Percentiles rank a stretch among this genome's conserved stretches.
phyloP scores from a whole-genome alignment of 2,797 vertebrate species.

The Acropternis orthonyx region DNA sequence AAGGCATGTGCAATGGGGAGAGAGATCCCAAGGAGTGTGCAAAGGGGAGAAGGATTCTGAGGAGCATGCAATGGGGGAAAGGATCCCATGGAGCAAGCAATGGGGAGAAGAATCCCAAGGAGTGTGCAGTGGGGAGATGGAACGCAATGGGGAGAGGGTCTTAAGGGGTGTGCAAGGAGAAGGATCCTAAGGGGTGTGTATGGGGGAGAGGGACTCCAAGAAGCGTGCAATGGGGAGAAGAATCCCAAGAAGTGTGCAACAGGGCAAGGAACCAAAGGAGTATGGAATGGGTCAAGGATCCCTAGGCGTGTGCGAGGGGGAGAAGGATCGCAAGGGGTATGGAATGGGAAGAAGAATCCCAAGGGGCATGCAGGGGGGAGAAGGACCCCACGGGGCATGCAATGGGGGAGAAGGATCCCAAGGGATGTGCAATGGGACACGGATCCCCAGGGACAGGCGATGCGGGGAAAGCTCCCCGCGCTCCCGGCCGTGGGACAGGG shows the following conservation, averaged over 20 bases:
- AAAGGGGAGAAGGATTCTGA: not conserved
- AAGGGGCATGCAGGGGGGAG: not conserved
- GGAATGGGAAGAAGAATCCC: not conserved
- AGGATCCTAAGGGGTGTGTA: not conserved
- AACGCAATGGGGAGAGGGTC: too few species aligned
- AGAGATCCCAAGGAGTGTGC: not conserved
- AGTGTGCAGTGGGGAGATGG: too few species aligned
- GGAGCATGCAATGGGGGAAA: not conserved
- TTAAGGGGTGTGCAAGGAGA: not conserved
- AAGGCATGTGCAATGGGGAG: too few species aligned
- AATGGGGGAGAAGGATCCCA: not conserved
- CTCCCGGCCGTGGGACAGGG: not conserved
- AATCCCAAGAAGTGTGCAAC: not conserved
- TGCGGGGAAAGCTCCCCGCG: too few species aligned
- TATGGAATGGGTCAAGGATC: accelerated
- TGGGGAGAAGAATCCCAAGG: not conserved
- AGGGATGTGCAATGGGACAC: accelerated
- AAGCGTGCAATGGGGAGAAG: accelerated
- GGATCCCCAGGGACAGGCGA: not conserved
- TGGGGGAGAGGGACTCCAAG: not conserved
- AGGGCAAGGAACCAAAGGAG: not conserved
- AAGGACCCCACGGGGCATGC: not conserved
- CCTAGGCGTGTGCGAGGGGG: accelerated
- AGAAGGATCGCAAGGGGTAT: not conserved
- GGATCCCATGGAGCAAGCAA: accelerated